These are phyloP conservation scores for Caenorhabditis zanzibari DNA, from an alignment of 2,888 invertebrate genomes.

Conservation along the genomic window DNA sequence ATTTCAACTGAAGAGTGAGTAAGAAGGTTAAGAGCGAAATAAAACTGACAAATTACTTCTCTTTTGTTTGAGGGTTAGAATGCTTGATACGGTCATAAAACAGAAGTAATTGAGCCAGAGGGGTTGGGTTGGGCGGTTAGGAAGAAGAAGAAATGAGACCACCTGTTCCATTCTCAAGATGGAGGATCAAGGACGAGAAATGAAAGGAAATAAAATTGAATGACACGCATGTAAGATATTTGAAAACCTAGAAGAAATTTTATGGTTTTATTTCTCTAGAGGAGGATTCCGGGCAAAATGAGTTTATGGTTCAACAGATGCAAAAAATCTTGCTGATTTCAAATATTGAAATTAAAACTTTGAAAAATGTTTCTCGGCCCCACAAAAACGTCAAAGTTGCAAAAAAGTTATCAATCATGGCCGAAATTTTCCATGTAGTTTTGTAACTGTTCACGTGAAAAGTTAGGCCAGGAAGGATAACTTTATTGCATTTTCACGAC, in stretches of 20 bases:
- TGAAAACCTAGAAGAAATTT: neutral
- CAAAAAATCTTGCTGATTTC: no score
- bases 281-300: no score
- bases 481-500: no score
- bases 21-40: constrained; percentile 20
- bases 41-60: constrained; percentile 15
- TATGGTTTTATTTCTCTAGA: no score
- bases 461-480: no score
- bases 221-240: constrained; percentile 14
- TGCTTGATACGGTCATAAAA: constrained; percentile 56
- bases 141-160: constrained; percentile 21
- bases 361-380: no score
- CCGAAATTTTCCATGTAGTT: no score
- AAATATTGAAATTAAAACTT: no score
- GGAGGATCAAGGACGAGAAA: constrained; percentile 53
- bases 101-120: constrained; percentile 52
- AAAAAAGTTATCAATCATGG: no score
- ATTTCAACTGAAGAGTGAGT: constrained; percentile 9
- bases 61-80: neutral
- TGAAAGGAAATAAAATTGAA: constrained; percentile 25
- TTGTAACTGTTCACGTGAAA: no score
- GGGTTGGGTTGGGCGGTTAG: constrained; percentile 1
- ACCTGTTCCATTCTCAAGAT: constrained; percentile 42
- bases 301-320: no score
- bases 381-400: no score